Conservation (phyloP, 2,888 invertebrate species). For the Idaea straminata region DNA sequence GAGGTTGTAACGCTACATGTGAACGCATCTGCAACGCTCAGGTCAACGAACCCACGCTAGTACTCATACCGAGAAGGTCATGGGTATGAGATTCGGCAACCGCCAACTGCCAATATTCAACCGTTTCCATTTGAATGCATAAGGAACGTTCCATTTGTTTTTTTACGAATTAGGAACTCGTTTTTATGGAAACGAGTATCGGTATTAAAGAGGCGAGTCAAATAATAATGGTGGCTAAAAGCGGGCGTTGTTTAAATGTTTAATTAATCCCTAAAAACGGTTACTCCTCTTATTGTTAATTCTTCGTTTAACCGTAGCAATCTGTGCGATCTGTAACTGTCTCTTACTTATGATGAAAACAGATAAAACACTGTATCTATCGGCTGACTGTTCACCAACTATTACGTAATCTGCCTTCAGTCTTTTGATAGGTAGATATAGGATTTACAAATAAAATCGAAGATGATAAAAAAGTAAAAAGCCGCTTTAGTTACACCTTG, state of each 20-base stretch:
- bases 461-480: neutral
- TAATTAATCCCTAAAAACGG: slow-evolving; percentile 3
- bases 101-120: slow-evolving; percentile 52
- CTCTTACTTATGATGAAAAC: neutral
- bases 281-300: slow-evolving; percentile 1
- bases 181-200: slow-evolving; percentile 13
- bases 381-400: too few relatives aligned
- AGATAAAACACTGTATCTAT: too few relatives aligned
- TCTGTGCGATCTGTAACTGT: neutral
- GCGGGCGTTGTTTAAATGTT: slow-evolving; percentile 3
- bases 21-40: slow-evolving; percentile 74
- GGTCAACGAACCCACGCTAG: slow-evolving; percentile 54
- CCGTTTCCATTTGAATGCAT: slow-evolving; percentile 31
- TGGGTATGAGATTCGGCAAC: slow-evolving; percentile 63
- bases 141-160: slow-evolving; percentile 26
- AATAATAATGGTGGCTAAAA: slow-evolving; percentile 3
- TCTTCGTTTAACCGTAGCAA: neutral
- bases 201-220: slow-evolving; percentile 7
- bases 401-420: neutral
- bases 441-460: neutral
- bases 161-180: slow-evolving; percentile 26
- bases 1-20: slow-evolving; percentile 75
- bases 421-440: too few relatives aligned
- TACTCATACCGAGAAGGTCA: slow-evolving; percentile 69
- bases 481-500: slow-evolving; percentile 1